Base-by-base conservation (phyloP, 2,888 invertebrate genomes). In the Watsonalla cultraria region DNA sequence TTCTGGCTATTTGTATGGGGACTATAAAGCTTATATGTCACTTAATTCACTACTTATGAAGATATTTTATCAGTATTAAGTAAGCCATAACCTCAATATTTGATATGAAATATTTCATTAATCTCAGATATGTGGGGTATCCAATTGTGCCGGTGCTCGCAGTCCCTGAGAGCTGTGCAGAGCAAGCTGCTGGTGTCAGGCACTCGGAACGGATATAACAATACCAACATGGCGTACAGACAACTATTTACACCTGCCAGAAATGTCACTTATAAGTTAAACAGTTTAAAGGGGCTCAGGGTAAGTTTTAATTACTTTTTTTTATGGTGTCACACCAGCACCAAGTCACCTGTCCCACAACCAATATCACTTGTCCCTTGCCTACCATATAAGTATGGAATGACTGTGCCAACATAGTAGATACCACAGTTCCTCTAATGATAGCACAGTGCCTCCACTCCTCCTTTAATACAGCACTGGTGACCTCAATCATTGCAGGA, bases 81-180 rank as follows among this genome's bases (percentile, higher is more conserved):
- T 7, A 0, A 15, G 33, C 5, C 15, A 9, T 49, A 39, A 35
- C 35, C 49, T 7, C 11, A 51, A 15, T 48, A 13, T 51, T 6
- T 45, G 5, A 45, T 48, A 33, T 39, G 8, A n/a, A 46, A 24
- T 46, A 45, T 45, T 35, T 5, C 7, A 6, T 46, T 42, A 34
- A 9, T 60, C 64, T 13, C 55, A 75, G 80, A 76, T 49, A 82
- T 92, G 74, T 82, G 89, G 78, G 80, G 77, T 60, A 66, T 81
- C 6, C 78, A 82, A 5, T 54, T 86, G 7, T 88, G 86, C 57
- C 80, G 87, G 45, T 86, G 84, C 55, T 63, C 79, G 0, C 74
- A 76, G 51, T 67, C 79, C 0, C 53, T 85, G 45, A 65, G 80
- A 54, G 62, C 59, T 0, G 74, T 64, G 2, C 76, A 75, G 37